phyloP scores from a whole-genome alignment of 53 echinoderm and acorn worm species.

The Paracentrotus lividus region DNA sequence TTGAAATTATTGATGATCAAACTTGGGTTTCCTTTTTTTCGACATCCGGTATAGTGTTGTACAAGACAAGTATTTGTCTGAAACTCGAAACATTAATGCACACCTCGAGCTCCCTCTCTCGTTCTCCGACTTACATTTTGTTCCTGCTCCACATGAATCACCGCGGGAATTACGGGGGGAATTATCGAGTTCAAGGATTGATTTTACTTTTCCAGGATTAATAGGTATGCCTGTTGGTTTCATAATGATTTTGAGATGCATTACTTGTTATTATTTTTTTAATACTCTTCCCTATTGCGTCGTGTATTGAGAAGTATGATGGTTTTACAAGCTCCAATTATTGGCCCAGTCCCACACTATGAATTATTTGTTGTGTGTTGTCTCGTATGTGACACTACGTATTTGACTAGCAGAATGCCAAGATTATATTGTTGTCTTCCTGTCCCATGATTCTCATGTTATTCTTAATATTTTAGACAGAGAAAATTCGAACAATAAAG shows the following conservation, averaged over 20 bases:
- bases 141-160: neutral
- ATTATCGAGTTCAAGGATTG: neutral
- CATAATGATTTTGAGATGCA: neutral
- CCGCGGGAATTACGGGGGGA: neutral
- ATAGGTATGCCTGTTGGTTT: neutral
- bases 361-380: neutral
- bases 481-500: no score
- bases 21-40: no score
- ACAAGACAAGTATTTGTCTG: no score
- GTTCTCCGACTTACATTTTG: neutral
- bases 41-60: no score
- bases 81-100: no score
- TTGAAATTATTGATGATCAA: no score
- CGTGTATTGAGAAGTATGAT: neutral
- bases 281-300: neutral
- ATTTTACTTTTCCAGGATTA: neutral
- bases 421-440: no score
- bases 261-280: neutral
- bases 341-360: neutral
- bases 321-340: neutral
- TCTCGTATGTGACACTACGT: no score
- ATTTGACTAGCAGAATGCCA: no score
- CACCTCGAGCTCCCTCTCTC: neutral
- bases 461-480: no score
- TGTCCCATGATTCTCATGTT: no score